These are phyloP conservation scores for Noctua pronuba DNA, from an alignment of 2,888 invertebrate genomes.

Conservation along the genomic window DNA sequence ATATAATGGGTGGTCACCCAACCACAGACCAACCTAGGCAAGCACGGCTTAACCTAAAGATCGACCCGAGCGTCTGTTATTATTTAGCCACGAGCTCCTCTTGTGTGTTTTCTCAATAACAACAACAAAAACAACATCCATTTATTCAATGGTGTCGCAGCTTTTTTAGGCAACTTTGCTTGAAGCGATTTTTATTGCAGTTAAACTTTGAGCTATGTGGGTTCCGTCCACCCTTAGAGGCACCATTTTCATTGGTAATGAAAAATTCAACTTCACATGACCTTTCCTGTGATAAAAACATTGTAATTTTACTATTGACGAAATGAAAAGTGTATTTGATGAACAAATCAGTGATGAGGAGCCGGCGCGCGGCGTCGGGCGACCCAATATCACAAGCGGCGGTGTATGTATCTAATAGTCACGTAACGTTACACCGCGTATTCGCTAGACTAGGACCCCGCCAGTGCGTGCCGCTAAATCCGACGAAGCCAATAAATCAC, in stretches of 20 bases:
- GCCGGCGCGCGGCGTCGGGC: constrained; percentile 6
- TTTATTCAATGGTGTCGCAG: background rate
- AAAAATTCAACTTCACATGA: background rate
- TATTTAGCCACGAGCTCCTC: too few species aligned
- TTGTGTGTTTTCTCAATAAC: background rate
- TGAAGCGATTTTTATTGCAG: background rate
- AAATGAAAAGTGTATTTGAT: constrained; percentile 59
- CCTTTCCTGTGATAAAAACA: background rate
- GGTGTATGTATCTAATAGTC: constrained; percentile 80
- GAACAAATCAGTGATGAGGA: constrained; percentile 60
- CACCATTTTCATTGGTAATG: background rate
- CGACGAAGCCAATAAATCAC: constrained; percentile 90
- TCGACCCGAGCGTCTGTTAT: too few species aligned
- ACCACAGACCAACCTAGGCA: too few species aligned
- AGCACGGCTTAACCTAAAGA: too few species aligned
- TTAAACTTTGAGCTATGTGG: background rate
- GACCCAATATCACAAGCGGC: constrained; percentile 64
- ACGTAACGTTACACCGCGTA: constrained; percentile 85
- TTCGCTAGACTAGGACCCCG: constrained; percentile 68
- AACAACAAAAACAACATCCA: too few species aligned
- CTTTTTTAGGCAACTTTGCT: background rate
- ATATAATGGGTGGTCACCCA: too few species aligned
- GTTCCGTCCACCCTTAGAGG: background rate
- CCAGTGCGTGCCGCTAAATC: constrained; percentile 88
- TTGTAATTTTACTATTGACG: constrained; percentile 41